A percentile compares a stretch with the other conserved stretches of the same genome.
phyloP scores from a whole-genome alignment of 2,888 invertebrate genomes.

The Meloe dianella region DNA sequence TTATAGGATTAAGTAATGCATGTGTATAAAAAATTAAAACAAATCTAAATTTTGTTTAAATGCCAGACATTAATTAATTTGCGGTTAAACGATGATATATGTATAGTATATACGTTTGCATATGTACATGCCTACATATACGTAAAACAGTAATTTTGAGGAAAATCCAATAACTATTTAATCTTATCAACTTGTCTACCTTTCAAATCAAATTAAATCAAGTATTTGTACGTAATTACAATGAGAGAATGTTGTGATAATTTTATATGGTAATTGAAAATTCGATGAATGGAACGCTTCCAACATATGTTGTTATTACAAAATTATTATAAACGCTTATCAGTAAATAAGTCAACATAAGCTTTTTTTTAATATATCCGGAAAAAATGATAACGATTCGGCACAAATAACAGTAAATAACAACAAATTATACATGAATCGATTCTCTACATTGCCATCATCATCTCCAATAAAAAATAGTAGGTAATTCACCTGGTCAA shows the following conservation, averaged over 20 bases:
- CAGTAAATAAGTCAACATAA: background rate
- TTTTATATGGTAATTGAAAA: conserved; percentile 19
- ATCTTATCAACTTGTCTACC: background rate
- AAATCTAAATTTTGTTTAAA: background rate
- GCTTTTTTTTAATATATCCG: background rate
- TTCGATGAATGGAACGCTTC: conserved; percentile 25
- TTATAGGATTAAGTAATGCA: background rate
- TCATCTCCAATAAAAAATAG: too few relatives aligned
- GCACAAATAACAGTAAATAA: too few relatives aligned
- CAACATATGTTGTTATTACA: conserved; percentile 30
- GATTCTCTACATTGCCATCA: too few relatives aligned
- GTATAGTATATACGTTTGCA: background rate
- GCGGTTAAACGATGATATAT: background rate
- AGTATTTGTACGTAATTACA: background rate
- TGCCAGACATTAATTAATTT: background rate
- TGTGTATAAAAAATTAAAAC: background rate
- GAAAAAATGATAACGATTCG: background rate
- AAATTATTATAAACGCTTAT: conserved; percentile 16
- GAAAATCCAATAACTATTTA: conserved; percentile 2
- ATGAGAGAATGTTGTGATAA: background rate
- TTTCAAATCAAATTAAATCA: conserved; percentile 1
- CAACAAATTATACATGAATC: too few relatives aligned
- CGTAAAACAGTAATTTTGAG: background rate
- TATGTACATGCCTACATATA: background rate
- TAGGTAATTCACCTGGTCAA: too few relatives aligned